Evolutionary conservation across 2,113 vertebrate genomes (phyloP).

Genomic region (Aramus guarauna): DNA sequence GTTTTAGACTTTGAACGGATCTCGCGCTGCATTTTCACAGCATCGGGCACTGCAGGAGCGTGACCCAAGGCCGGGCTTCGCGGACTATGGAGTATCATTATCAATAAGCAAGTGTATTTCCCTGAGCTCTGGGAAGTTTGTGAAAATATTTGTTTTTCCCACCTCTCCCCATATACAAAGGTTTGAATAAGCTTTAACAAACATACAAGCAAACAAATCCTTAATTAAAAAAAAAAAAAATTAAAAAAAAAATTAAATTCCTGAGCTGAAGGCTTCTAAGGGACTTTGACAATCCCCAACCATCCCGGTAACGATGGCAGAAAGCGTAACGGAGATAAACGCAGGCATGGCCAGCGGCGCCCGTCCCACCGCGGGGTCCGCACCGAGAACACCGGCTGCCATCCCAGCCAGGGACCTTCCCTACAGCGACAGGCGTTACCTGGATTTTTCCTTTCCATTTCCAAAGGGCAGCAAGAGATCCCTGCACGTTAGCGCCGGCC

Average conservation of each 20-base stretch:
- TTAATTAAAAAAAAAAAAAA: not conserved
- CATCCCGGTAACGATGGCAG: not conserved
- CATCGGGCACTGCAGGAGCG: not conserved
- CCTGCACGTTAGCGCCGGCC: not conserved
- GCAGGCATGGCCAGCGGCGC: not conserved
- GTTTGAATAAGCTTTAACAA: slow-evolving; percentile 40
- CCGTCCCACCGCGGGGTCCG: not conserved
- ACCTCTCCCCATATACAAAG: not conserved
- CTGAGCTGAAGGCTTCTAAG: not conserved
- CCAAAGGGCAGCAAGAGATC: not conserved
- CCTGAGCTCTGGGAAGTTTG: not conserved
- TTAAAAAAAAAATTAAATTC: not conserved
- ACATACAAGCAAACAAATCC: slow-evolving; percentile 7
- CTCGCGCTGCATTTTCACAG: not conserved
- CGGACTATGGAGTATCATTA: fast-evolving
- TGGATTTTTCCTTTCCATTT: not conserved
- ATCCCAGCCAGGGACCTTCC: not conserved
- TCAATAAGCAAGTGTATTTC: not conserved
- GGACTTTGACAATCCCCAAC: not conserved
- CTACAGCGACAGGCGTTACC: not conserved
- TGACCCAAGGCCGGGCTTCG: not conserved
- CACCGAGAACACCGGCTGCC: not conserved
- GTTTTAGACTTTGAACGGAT: not conserved
- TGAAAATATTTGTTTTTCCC: not conserved
- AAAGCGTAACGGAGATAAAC: too few relatives aligned